Conservation (phyloP, 2,888 invertebrate genomes). For the Oegoconia quadripuncta region DNA sequence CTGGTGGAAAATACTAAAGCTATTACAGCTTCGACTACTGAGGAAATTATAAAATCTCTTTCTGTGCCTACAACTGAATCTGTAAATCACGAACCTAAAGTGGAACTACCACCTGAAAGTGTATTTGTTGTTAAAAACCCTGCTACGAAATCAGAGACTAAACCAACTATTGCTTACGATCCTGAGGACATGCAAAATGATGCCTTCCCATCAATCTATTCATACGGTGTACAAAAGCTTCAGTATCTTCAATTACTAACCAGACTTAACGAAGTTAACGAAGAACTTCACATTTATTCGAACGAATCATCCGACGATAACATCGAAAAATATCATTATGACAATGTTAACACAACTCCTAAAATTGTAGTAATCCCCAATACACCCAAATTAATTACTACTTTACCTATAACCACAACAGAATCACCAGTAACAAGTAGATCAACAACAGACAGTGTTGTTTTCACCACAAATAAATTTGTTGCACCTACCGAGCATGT, state of each 20-base stretch:
- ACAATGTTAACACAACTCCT: conserved; percentile 34
- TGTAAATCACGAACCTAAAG: conserved; percentile 14
- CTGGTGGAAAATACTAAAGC: conserved; percentile 16
- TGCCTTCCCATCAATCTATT: conserved; percentile 58
- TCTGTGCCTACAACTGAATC: conserved; percentile 6
- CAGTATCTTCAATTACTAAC: conserved; percentile 59
- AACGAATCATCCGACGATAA: conserved; percentile 48
- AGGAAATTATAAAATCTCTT: neutral
- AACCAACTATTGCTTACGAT: conserved; percentile 52
- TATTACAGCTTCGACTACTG: conserved; percentile 7
- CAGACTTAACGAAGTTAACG: conserved; percentile 54
- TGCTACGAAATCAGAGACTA: conserved; percentile 16
- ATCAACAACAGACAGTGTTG: conserved; percentile 27
- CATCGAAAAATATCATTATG: conserved; percentile 52
- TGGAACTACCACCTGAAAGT: conserved; percentile 38
- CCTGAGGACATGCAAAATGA: conserved; percentile 68
- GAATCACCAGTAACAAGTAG: conserved; percentile 30
- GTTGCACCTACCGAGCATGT: conserved; percentile 46
- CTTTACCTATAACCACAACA: conserved; percentile 24
- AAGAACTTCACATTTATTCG: conserved; percentile 58
- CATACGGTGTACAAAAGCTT: conserved; percentile 65
- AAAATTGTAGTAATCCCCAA: conserved; percentile 19
- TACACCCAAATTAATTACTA: conserved; percentile 23
- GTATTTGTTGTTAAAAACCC: conserved; percentile 10
- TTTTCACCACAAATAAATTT: conserved; percentile 38